These are phyloP conservation scores for Homarus americanus DNA, from an alignment of 1,140 invertebrate species.

Conservation along the genomic window DNA sequence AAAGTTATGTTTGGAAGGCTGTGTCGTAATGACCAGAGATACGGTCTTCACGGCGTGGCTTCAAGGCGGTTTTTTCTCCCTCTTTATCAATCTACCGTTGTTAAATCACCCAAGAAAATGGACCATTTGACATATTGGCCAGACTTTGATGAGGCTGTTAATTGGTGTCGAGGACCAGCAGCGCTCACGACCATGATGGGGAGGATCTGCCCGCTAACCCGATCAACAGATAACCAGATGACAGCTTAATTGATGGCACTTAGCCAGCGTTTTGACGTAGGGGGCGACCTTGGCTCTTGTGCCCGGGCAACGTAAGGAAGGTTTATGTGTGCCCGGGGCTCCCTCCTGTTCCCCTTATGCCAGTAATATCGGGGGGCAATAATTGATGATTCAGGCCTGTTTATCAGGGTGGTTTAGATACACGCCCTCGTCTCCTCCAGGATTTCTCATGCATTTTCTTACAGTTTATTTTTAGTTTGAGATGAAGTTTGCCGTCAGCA, in stretches of 20 bases:
- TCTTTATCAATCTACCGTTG: conserved; percentile 40
- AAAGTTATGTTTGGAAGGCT: conserved; percentile 18
- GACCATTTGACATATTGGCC: conserved; percentile 58
- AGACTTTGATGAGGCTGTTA: conserved; percentile 63
- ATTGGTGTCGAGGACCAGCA: conserved; percentile 50
- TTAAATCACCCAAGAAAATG: conserved; percentile 57
- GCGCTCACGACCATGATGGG: background rate
- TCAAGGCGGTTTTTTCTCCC: conserved; percentile 9
- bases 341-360: background rate
- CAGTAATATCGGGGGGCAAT: conserved; percentile 32
- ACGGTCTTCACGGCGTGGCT: background rate
- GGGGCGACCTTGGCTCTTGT: conserved; percentile 21
- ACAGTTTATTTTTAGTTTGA: background rate
- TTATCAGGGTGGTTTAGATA: conserved; percentile 23
- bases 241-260: conserved; percentile 67
- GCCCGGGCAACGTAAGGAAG: background rate
- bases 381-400: conserved; percentile 48
- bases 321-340: background rate
- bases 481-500: too few relatives aligned
- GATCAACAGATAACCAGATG: conserved; percentile 60
- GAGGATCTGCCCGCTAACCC: conserved; percentile 23
- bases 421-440: conserved; percentile 16
- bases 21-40: conserved; percentile 20
- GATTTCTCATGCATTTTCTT: background rate
- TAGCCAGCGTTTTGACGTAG: conserved; percentile 10